Conservation (phyloP, 2,797 vertebrate species). For the Amphiprion clarkii region DNA sequence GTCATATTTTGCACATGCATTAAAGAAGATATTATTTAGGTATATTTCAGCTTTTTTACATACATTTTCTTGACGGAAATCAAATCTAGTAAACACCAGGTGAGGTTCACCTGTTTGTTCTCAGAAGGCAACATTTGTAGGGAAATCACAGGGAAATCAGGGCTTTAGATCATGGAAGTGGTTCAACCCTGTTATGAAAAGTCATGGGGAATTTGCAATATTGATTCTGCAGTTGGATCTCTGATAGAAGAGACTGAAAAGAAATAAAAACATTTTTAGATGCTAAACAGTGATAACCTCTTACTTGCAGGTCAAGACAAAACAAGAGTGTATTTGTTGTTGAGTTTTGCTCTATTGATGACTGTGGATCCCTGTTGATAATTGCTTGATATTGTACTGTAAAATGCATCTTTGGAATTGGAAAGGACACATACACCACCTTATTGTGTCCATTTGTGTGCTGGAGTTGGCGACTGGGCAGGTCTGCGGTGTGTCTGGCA, state of each 20-base stretch:
- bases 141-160: not conserved
- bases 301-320: not conserved
- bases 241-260: not conserved
- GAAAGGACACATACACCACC: constrained; percentile 13
- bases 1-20: too few relatives aligned
- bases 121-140: too few relatives aligned
- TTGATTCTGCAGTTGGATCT: not conserved
- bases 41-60: too few relatives aligned
- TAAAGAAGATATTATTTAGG: too few relatives aligned
- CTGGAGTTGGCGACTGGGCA: constrained; percentile 37
- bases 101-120: too few relatives aligned
- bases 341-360: not conserved
- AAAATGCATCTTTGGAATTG: constrained; percentile 23
- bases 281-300: too few relatives aligned
- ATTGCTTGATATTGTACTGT: constrained; percentile 21
- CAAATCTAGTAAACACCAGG: too few relatives aligned
- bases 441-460: constrained; percentile 14
- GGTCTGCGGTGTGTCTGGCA: constrained; percentile 66
- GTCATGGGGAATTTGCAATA: not conserved
- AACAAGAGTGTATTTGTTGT: not conserved
- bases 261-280: too few relatives aligned
- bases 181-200: not conserved
- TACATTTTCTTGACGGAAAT: too few relatives aligned
- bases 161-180: not conserved
- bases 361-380: not conserved